Base-by-base conservation (phyloP, 2,797 vertebrate genomes). In the Enteromius thamalakanensis region DNA sequence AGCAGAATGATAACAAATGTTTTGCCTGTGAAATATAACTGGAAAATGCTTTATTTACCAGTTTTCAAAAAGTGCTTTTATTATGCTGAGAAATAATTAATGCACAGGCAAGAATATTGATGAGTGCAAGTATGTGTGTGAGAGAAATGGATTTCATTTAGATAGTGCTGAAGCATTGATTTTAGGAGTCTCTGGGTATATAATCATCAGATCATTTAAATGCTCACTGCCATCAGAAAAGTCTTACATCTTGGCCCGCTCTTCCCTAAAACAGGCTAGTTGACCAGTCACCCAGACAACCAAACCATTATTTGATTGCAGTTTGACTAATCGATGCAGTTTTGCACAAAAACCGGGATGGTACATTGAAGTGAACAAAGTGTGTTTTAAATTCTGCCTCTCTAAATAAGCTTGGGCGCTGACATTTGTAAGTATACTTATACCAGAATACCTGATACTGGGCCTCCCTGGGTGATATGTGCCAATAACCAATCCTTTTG, bases 401-500 rank as follows among this genome's bases (percentile, higher is more conserved):
- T 68, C 17, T 51, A 53, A 69, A 69, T 32, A 68, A 37, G 64
- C 53, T 37, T 51, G 21, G 14, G 21, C 1, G 7, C 29, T 55
- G 32, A 5, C 3, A 21, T 82, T 51, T 40, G n/a, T 47, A 71
- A 32, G 23, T 60, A 40, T 40, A 47, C 14, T 26, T 26, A 58
- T n/a, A 82, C 17, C 21, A 58, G 10, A 10, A 40, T 42, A 69
- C 49, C 29, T 80, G 9, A 40, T n/a, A 69, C 62, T 49, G 55
- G 26, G 29, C 29, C 70, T 51, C 42, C 26, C 19, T 78, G 75
- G 21, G 29, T 34, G 37, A 37, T 60, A 34, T 23, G 64, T 40
- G 80, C 70, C 49, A 37, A 64, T 21, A 60, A 86, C 86, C 71
- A 4, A 68, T 32, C 68, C 81, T 72, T 80, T 85, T 12, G 4